phyloP scores from a whole-genome alignment of 2,888 invertebrate species.

The Diogma glabrata region DNA sequence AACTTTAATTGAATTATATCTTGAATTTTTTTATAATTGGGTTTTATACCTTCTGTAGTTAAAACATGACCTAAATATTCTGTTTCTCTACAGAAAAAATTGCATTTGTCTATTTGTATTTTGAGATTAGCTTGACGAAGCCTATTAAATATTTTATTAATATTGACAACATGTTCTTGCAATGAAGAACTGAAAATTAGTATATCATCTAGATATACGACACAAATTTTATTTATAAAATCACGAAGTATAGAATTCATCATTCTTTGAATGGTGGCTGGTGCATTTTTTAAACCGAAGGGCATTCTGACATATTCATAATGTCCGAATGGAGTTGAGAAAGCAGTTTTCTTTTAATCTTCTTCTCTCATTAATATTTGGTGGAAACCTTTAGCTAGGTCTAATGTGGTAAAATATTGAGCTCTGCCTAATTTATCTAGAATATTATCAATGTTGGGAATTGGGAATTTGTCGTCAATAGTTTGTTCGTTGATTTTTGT shows the following conservation, averaged over 20 bases:
- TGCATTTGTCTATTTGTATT: background rate
- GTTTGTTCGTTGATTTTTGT: background rate
- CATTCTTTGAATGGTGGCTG: background rate
- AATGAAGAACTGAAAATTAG: background rate
- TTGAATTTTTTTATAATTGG: background rate
- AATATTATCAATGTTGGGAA: background rate
- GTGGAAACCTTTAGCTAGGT: background rate
- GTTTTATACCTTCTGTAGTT: background rate
- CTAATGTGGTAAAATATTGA: background rate
- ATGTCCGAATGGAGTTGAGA: no score
- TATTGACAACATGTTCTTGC: background rate
- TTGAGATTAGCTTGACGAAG: background rate
- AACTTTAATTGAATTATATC: no score
- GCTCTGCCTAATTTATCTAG: background rate
- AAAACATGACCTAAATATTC: no score
- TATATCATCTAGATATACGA: background rate
- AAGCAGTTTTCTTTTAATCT: background rate
- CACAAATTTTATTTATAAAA: background rate
- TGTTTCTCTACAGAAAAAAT: no score
- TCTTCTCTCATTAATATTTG: background rate
- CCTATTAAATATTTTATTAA: background rate
- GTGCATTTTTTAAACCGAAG: background rate
- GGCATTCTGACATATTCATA: background rate
- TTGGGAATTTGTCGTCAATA: background rate
- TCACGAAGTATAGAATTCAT: no score